A percentile compares a stretch with the other conserved stretches of the same genome.
Evolutionary conservation across 2,888 invertebrate genomes (phyloP).

Genomic region (Macaria liturata): DNA sequence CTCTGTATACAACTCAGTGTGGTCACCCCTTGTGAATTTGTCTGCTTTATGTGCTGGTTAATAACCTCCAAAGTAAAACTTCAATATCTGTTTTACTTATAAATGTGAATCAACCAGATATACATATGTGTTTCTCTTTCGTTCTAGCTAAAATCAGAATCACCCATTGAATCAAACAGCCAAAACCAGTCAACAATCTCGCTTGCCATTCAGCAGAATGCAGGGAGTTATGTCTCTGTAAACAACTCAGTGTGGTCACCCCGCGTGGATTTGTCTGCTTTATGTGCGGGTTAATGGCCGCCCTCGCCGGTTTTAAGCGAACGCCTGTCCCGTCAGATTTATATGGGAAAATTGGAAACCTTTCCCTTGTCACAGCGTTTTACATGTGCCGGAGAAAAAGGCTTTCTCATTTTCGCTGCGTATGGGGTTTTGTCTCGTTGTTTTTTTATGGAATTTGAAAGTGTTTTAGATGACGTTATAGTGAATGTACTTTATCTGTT

Average conservation of each 20-base stretch:
- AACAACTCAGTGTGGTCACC: constrained; percentile 11
- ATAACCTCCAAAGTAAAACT: no score
- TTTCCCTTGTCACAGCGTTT: constrained; percentile 6
- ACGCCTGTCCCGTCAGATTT: constrained; percentile 9
- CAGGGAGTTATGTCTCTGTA: constrained; percentile 7
- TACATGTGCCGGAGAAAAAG: background rate
- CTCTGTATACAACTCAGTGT: constrained; percentile 9
- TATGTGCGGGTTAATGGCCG: constrained; percentile 18
- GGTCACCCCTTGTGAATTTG: constrained; percentile 21
- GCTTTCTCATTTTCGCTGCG: no score
- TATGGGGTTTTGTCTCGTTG: no score
- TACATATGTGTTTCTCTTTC: no score
- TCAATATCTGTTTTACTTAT: no score
- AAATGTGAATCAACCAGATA: no score
- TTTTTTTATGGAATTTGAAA: no score
- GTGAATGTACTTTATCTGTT: no score
- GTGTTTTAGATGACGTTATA: no score
- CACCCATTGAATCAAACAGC: no score
- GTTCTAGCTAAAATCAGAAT: no score
- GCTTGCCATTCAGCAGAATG: constrained; percentile 2
- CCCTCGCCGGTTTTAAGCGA: constrained; percentile 16
- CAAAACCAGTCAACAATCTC: no score
- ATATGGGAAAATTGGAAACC: constrained; percentile 11
- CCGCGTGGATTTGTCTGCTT: constrained; percentile 28
- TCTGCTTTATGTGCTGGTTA: constrained; percentile 21